These are phyloP conservation scores for Burhinus bistriatus DNA, from an alignment of 2,113 vertebrate genomes.

Conservation along the genomic window DNA sequence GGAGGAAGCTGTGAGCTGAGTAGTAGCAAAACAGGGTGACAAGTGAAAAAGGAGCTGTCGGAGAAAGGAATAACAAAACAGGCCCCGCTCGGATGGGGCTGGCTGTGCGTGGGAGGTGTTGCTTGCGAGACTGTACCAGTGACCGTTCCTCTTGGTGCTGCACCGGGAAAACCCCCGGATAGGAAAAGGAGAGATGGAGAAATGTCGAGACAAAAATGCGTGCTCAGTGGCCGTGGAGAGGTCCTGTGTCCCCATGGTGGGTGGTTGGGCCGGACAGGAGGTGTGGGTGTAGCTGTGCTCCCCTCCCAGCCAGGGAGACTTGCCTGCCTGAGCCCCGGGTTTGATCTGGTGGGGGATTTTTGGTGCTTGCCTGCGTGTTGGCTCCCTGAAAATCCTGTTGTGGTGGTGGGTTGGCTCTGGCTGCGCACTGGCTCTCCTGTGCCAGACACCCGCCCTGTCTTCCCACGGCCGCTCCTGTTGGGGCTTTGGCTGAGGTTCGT, in stretches of 20 bases:
- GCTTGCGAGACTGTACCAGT: slow-evolving; percentile 29
- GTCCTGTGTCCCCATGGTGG: accelerated
- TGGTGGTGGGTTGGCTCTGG: background rate
- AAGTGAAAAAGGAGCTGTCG: slow-evolving; percentile 66
- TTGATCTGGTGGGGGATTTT: background rate
- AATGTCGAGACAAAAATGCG: accelerated
- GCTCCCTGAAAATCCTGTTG: background rate
- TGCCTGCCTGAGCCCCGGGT: background rate
- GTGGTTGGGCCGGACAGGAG: background rate
- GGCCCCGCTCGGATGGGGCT: slow-evolving; percentile 31
- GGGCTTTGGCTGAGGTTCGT: background rate
- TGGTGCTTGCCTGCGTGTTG: background rate
- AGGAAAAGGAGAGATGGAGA: background rate
- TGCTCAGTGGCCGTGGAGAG: accelerated
- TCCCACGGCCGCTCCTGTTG: background rate
- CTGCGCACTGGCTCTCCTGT: background rate
- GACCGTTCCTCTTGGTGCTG: background rate
- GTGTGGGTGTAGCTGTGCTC: background rate
- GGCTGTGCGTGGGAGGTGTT: slow-evolving; percentile 44
- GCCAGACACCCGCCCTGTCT: accelerated
- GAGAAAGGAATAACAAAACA: slow-evolving; percentile 52
- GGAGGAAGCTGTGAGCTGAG: slow-evolving; percentile 57
- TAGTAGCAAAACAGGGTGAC: slow-evolving; percentile 68
- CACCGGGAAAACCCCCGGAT: background rate
- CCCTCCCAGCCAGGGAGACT: background rate